Evolutionary conservation across 2,113 vertebrate genomes (phyloP).

Genomic region (Aplodontia rufa): DNA sequence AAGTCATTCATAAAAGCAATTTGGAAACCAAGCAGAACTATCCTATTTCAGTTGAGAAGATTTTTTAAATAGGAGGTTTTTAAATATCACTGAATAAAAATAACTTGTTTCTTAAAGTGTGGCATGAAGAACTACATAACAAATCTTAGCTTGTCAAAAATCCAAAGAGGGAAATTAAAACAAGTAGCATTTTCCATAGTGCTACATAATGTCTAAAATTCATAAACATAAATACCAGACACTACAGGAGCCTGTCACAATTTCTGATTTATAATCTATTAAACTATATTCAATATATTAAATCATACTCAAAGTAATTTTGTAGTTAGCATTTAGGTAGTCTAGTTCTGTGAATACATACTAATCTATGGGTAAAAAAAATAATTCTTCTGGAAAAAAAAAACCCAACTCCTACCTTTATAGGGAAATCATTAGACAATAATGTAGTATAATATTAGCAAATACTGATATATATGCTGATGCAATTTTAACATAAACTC

Average conservation of each 20-base stretch:
- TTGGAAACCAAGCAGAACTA: slow-evolving; percentile 29
- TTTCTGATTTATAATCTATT: not conserved
- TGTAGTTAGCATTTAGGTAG: not conserved
- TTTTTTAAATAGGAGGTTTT: not conserved
- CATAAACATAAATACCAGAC: not conserved
- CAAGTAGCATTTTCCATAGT: not conserved
- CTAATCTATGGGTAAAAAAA: not conserved
- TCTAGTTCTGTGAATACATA: not conserved
- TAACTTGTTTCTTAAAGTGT: slow-evolving; percentile 16
- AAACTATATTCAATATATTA: slow-evolving; percentile 12
- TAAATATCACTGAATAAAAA: slow-evolving; percentile 32
- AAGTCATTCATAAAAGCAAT: slow-evolving; percentile 9
- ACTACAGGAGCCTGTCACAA: not conserved
- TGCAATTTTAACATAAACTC: not conserved
- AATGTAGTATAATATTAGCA: not conserved
- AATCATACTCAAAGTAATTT: slow-evolving; percentile 18
- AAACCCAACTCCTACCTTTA: not conserved
- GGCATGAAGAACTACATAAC: slow-evolving; percentile 11
- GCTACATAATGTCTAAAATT: not conserved
- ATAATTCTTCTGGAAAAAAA: slow-evolving; percentile 16
- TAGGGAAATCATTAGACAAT: not conserved
- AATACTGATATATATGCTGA: not conserved
- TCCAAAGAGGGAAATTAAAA: slow-evolving; percentile 47
- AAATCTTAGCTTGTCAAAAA: slow-evolving; percentile 5
- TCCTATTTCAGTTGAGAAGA: slow-evolving; percentile 24